Conservation (phyloP, 2,113 vertebrate species). For the Platycercus adscitus region DNA sequence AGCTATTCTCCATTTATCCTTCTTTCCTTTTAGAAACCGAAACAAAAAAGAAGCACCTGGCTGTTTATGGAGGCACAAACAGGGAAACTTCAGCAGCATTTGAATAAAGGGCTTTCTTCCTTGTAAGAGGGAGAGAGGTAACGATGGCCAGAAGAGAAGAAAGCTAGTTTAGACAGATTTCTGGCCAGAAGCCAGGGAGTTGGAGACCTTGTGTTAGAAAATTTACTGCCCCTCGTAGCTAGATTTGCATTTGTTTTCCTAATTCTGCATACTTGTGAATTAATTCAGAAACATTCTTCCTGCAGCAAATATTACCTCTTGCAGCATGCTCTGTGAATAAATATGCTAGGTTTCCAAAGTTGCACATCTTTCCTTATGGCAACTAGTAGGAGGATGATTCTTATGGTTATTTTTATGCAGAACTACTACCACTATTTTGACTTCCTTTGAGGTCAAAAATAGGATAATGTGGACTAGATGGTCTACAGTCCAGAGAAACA, state of each 20-base stretch:
- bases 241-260: slow-evolving; percentile 18
- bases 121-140: not conserved
- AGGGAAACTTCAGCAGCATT: not conserved
- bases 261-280: not conserved
- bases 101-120: not conserved
- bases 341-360: not conserved
- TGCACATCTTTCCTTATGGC: not conserved
- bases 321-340: not conserved
- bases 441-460: not conserved
- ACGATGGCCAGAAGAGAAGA: not conserved
- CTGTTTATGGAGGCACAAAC: not conserved
- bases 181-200: not conserved
- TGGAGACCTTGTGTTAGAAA: not conserved
- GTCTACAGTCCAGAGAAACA: not conserved
- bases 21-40: not conserved
- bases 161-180: not conserved
- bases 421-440: not conserved
- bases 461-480: not conserved
- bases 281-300: not conserved
- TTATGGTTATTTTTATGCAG: not conserved
- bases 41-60: not conserved
- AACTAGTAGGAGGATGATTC: not conserved
- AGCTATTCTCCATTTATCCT: not conserved
- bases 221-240: not conserved
- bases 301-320: not conserved